phyloP scores from a whole-genome alignment of 2,888 invertebrate genomes.

The Trypoxylon attenuatum region DNA sequence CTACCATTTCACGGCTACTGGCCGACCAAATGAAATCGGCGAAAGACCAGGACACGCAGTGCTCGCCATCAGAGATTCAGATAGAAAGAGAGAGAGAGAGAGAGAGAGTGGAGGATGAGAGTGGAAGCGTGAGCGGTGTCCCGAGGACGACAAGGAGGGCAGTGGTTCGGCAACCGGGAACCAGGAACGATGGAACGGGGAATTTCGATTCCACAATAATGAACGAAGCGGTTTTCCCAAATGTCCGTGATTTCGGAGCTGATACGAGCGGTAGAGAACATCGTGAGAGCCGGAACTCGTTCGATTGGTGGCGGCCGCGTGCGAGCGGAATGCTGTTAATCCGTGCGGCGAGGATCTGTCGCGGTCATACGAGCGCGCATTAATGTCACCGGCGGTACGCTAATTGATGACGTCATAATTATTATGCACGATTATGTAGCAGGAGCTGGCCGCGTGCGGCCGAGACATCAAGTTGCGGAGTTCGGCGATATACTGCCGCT shows the following conservation, averaged over 20 bases:
- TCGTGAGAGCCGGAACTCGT: constrained; percentile 13
- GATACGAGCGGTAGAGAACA: too few relatives aligned
- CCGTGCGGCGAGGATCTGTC: constrained; percentile 47
- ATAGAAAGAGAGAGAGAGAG: too few relatives aligned
- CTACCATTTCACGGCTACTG: constrained; percentile 22
- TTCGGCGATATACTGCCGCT: constrained; percentile 61
- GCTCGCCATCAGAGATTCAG: too few relatives aligned
- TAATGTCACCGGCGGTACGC: constrained; percentile 65
- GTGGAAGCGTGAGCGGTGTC: too few relatives aligned
- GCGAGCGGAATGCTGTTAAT: constrained; percentile 41
- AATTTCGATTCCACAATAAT: constrained; percentile 26
- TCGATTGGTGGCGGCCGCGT: constrained; percentile 38
- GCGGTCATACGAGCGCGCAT: constrained; percentile 57
- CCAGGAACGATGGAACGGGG: too few relatives aligned
- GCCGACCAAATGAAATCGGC: constrained; percentile 11
- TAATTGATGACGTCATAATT: constrained; percentile 72
- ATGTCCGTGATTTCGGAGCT: constrained; percentile 31
- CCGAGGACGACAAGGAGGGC: too few relatives aligned
- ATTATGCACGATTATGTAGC: constrained; percentile 71
- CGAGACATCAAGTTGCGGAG: constrained; percentile 62
- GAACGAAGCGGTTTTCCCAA: constrained; percentile 33
- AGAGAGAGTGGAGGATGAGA: too few relatives aligned
- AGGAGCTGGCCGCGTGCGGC: constrained; percentile 37
- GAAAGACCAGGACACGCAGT: too few relatives aligned
- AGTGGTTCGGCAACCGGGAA: too few relatives aligned